These are phyloP conservation scores for Trichomycterus rosablanca DNA, from an alignment of 2,113 vertebrate species.

Conservation along the genomic window DNA sequence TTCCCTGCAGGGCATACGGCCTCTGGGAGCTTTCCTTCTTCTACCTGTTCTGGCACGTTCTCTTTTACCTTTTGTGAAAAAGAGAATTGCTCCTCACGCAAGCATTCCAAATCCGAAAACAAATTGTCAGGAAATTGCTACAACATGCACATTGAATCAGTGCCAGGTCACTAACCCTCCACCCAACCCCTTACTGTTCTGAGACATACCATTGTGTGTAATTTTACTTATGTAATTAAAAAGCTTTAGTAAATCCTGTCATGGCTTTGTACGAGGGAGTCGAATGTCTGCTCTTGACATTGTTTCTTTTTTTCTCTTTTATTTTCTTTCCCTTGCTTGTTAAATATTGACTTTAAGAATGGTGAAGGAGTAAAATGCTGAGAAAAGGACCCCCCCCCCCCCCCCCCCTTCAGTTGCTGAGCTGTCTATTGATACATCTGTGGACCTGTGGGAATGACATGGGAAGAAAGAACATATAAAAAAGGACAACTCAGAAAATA, in stretches of 20 bases:
- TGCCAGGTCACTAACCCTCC: slow-evolving; percentile 63
- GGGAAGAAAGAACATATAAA: slow-evolving; percentile 29
- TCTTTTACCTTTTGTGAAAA: slow-evolving; percentile 65
- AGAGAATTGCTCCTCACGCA: slow-evolving; percentile 67
- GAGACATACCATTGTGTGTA: slow-evolving; percentile 56
- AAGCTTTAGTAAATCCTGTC: slow-evolving; percentile 45
- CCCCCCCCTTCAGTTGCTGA: slow-evolving; percentile 16
- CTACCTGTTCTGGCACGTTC: slow-evolving; percentile 75
- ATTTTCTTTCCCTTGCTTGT: slow-evolving; percentile 13
- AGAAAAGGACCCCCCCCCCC: slow-evolving; percentile 30
- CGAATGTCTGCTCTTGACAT: slow-evolving; percentile 1
- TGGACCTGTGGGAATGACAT: slow-evolving; percentile 49
- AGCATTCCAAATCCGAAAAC: slow-evolving; percentile 70
- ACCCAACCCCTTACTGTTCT: slow-evolving; percentile 42
- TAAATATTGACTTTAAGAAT: slow-evolving; percentile 43
- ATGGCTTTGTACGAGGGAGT: slow-evolving; percentile 9
- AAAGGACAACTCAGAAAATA: slow-evolving; percentile 11
- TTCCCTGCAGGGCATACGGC: slow-evolving; percentile 15
- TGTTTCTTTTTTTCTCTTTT: slow-evolving; percentile 4
- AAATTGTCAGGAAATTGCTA: slow-evolving; percentile 73
- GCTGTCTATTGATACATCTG: slow-evolving; percentile 39
- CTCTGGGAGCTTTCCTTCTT: slow-evolving; percentile 46
- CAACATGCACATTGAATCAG: slow-evolving; percentile 68
- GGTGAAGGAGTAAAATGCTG: slow-evolving; percentile 45
- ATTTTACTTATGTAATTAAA: slow-evolving; percentile 47